Evolutionary conservation across 2,797 vertebrate genomes (phyloP), one percentile per base, ranked within the genome.

Genomic region (Typhlichthys eigenmanni): DNA sequence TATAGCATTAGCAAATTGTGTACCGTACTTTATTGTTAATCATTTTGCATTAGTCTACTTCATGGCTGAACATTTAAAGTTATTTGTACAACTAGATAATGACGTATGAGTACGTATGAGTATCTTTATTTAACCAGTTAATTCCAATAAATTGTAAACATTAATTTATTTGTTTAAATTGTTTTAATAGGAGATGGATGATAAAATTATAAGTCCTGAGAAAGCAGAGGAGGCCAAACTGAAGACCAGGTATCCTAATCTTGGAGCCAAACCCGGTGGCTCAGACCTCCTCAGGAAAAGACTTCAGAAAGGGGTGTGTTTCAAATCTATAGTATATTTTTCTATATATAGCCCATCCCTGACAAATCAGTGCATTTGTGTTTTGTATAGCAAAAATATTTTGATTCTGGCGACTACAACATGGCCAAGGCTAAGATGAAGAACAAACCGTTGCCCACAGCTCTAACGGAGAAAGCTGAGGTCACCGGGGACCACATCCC

Each of bases 341-440:
- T 14, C 24, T 29, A 29, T 29, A 29, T 29, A 29, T 29, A 29
- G 4, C 4, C 24, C 24, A 29, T 29, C 24, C 24, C 38, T 9
- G 1, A 8, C 38, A 10, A 8, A 43, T 9, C 2, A 43, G 38
- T 43, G 38, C 38, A 46, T 10, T 14, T 16, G 50, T 45, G 6
- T 1, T 43, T 11, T 56, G 5, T 53, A 5, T 79, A 99, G 96
- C 97, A 93, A 94, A 99, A 99, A 83, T 99, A 99, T 84, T 99
- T 98, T 77, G 97, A 99, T 90, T 99, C 98, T 61, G 98, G 98
- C 5, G 97, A 99, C 85, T 99, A 99, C 91, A 99, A 99, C 89
- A 98, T 99, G 98, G 96, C 97, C 71, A 96, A 99, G 89, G 97
- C 96, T 50, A 98, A 98, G 85, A 96, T 98, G 91, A 99, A 98